A percentile compares a stretch with the other conserved stretches of the same genome.
Evolutionary conservation across 37 sponge, comb jelly and placozoan genomes (phyloP).

Genomic region (Chondrilla cf. caribensis): DNA sequence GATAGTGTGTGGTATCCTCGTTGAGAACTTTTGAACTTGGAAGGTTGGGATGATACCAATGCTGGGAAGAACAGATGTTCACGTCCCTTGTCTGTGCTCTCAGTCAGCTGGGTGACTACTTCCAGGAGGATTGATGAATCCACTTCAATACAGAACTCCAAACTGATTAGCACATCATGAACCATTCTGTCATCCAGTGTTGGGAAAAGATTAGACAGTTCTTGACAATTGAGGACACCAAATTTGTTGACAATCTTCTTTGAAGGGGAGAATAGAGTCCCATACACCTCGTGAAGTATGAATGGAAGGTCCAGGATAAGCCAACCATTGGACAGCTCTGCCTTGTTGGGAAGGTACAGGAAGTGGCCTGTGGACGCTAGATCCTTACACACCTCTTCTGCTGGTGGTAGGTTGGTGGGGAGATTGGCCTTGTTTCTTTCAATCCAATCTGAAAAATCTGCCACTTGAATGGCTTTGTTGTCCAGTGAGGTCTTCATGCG

Average conservation of each 20-base stretch:
- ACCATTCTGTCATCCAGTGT: background rate
- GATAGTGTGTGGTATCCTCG: too few relatives aligned
- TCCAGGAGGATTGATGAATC: background rate
- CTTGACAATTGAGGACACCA: background rate
- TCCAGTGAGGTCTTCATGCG: background rate
- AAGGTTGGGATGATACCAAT: background rate
- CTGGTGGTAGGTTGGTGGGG: background rate
- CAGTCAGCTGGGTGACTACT: background rate
- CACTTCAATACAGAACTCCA: slow-evolving; percentile 20
- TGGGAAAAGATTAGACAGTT: background rate
- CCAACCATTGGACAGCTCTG: background rate
- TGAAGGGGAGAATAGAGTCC: background rate
- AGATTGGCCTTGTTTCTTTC: background rate
- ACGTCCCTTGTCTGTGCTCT: background rate
- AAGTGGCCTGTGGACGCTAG: slow-evolving; percentile 12
- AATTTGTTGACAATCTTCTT: slow-evolving; percentile 2
- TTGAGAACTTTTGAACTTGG: background rate
- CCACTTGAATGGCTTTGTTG: background rate
- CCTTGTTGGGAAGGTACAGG: background rate
- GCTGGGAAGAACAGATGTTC: background rate
- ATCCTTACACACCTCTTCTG: slow-evolving; percentile 7
- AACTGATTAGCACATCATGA: background rate
- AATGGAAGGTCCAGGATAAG: background rate
- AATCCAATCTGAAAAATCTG: slow-evolving; percentile 1
- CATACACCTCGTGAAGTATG: slow-evolving; percentile 19